Evolutionary conservation across 2,113 vertebrate genomes (phyloP), one percentile per base, ranked within the genome.

Genomic region (Myrmophylax atrothorax): DNA sequence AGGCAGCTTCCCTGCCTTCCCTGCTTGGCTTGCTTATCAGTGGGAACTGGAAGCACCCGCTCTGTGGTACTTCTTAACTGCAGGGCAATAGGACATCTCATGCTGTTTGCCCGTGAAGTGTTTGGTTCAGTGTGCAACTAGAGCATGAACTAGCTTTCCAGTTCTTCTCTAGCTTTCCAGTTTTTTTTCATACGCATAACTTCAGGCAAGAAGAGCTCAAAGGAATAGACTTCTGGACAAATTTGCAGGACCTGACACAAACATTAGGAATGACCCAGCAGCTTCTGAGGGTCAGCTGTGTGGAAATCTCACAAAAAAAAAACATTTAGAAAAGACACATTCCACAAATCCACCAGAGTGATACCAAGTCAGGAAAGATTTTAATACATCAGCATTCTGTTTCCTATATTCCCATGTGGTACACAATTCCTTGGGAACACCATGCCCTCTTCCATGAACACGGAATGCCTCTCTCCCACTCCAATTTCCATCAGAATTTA

Each of bases 31-130:
- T 50, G 16, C 24, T 73, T 46, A 76, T 79, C 17, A 29, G 29
- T 4, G 24, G 28, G 31, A 88, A 15, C 37, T 60, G 56, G 44
- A 73, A 31, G 26, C 25, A 60, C 7, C 18, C 8, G 17, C n/a
- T 60, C 53, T 53, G 3, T 35, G 40, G 20, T 44, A 31, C 40
- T 58, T 62, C 50, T 60, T 60, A 58, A 33, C 50, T 73, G 23
- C 0, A 0, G 44, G 35, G 35, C 8, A 14, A 28, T 18, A 47
- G 35, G 49, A 74, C 14, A 23, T 23, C 37, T 5, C 24, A 40
- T 1, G 0, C 14, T 49, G 28, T 17, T 86, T 83, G 69, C 53
- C 46, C 66, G 20, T 47, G 10, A 63, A 67, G 23, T 14, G 66
- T 35, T 78, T 3, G 0, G 19, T 35, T 55, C 2, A 2, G 6